Evolutionary conservation across 1,140 invertebrate genomes (phyloP).

Genomic region (Homalodisca vitripennis): DNA sequence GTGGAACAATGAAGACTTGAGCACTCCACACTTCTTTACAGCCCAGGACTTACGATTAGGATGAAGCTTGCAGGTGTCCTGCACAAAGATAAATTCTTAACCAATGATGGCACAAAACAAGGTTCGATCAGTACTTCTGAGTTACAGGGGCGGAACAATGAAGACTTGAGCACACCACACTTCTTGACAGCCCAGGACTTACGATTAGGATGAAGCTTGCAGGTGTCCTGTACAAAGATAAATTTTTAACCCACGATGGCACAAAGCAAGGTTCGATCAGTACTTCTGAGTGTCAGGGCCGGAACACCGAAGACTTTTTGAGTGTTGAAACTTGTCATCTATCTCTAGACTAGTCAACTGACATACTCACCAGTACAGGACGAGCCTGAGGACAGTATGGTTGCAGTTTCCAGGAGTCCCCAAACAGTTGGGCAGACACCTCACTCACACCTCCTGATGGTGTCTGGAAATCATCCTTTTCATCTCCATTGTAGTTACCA

Average conservation of each 20-base stretch:
- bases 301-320: conserved; percentile 71
- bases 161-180: conserved; percentile 71
- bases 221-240: conserved; percentile 58
- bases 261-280: conserved; percentile 63
- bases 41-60: no score
- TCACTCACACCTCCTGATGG: conserved; percentile 71
- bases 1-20: no score
- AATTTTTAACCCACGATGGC: no score
- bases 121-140: conserved; percentile 69
- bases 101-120: no score
- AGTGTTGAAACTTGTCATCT: no score
- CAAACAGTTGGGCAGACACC: conserved; percentile 71
- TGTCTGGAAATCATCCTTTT: conserved; percentile 78
- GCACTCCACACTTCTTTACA: no score
- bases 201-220: conserved; percentile 67
- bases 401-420: conserved; percentile 84
- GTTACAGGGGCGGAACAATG: conserved; percentile 74
- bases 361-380: conserved; percentile 30
- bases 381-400: conserved; percentile 60
- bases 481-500: conserved; percentile 86
- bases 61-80: no score
- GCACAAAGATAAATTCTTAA: no score
- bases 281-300: conserved; percentile 76
- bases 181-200: conserved; percentile 73
- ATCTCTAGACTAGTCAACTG: not conserved